Base-by-base conservation (phyloP, 2,113 vertebrate genomes). In the Carassius auratus region DNA sequence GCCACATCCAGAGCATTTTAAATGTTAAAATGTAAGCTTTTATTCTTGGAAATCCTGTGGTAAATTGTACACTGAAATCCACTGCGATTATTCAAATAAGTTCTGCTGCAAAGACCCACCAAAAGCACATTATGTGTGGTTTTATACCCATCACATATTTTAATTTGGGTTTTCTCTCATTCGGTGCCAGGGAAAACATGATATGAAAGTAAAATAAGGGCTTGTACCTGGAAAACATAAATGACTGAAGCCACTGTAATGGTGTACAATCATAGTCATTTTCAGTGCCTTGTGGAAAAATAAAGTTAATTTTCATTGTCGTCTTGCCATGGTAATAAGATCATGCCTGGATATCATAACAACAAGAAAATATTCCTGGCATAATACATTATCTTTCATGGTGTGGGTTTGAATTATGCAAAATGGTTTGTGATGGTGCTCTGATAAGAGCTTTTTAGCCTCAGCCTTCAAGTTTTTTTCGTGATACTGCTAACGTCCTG, bases 141-240 rank as follows among this genome's bases (percentile, higher is more conserved):
- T 52, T 14, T 14, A 81, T 21, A 50, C 42, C 13, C 15, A 66
- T 68, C 62, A 68, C 17, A 52, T 42, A 14, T 66, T 71, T 50
- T 57, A 21, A 23, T 73, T 42, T 73, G 1, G 23, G 50, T 26
- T 19, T 81, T 81, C 13, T 69, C 15, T 38, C 66, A 73, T 83
- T 42, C 81, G 1, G 62, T 81, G 4, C 2, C 62, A 33, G 62
- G 50, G 62, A 81, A 38, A 78, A 57, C 19, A 26, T 38, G 33
- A 57, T 57, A 52, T 73, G 50, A 83, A 83, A 71, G 81, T 83
- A 73, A 83, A 83, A 83, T 57, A 69, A 82, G 64, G 64, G 66
- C 3, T 42, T 71, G 81, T 33, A 5, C 3, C 30, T 3, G 21
- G 81, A 59, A 71, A 83, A 59, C 42, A 19, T 30, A 30, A 30